These are phyloP conservation scores for Octopus bimaculoides DNA, from an alignment of 1,140 invertebrate species.

Conservation along the genomic window DNA sequence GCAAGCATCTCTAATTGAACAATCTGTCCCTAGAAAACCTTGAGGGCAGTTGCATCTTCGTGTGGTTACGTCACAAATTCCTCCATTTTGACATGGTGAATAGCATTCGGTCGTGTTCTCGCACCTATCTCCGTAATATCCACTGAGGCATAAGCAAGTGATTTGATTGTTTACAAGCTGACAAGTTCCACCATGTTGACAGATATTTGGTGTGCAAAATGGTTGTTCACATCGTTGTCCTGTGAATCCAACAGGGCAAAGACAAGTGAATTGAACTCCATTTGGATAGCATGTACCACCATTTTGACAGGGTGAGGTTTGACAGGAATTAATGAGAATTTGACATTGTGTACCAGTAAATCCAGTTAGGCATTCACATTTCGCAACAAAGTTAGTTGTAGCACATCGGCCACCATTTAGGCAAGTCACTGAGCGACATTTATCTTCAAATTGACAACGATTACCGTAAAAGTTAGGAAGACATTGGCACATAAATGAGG, in stretches of 20 bases:
- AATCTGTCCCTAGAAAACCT: too few relatives aligned
- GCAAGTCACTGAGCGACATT: not conserved
- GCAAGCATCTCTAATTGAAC: too few relatives aligned
- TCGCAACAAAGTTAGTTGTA: not conserved
- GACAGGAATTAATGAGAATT: constrained; percentile 9
- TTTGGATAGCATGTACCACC: constrained; percentile 14
- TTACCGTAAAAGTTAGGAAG: constrained; percentile 2
- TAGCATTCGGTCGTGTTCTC: not conserved
- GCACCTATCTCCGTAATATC: too few relatives aligned
- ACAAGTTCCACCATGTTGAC: constrained; percentile 15
- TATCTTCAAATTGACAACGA: constrained; percentile 17
- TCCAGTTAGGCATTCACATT: constrained; percentile 11
- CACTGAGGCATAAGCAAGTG: too few relatives aligned
- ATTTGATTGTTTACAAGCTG: too few relatives aligned
- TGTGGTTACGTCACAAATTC: too few relatives aligned
- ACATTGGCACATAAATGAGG: constrained; percentile 5
- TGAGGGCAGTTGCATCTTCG: too few relatives aligned
- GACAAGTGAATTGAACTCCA: constrained; percentile 14
- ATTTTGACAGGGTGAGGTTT: constrained; percentile 14
- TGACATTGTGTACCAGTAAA: constrained; percentile 18
- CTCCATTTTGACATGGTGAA: too few relatives aligned
- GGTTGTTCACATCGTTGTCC: constrained; percentile 11
- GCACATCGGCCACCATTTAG: constrained; percentile 13
- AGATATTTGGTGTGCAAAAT: not conserved
- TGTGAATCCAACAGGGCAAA: constrained; percentile 9